These are phyloP conservation scores for Meloidogyne chitwoodi DNA, from an alignment of 1,140 invertebrate genomes.

Conservation along the genomic window DNA sequence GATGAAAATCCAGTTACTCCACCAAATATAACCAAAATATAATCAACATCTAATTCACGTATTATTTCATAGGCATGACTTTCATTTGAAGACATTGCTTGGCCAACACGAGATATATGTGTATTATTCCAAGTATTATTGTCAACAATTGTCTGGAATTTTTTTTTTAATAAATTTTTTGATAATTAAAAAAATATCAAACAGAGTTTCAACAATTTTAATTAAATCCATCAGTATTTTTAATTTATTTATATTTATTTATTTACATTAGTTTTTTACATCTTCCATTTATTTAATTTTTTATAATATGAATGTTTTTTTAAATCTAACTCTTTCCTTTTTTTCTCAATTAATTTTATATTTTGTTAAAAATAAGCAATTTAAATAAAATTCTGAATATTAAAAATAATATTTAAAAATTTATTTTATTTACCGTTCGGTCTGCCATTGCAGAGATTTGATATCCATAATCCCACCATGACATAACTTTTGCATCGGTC, in stretches of 20 bases:
- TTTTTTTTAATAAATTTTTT: too few species aligned
- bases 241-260: too few species aligned
- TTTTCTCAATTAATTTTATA: too few species aligned
- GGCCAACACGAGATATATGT: conserved; percentile 84
- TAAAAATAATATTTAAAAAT: conserved; percentile 70
- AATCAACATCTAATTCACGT: conserved; percentile 91
- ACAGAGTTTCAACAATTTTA: too few species aligned
- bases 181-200: too few species aligned
- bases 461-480: conserved; percentile 65
- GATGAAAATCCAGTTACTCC: conserved; percentile 97
- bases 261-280: too few species aligned
- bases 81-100: conserved; percentile 99
- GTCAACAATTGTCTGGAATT: conserved; percentile 74
- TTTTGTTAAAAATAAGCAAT: neutral
- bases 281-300: too few species aligned
- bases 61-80: conserved; percentile 93
- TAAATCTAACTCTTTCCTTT: too few species aligned
- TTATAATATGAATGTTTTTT: too few species aligned
- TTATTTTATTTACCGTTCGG: conserved; percentile 63
- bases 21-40: conserved; percentile 93
- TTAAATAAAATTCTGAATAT: neutral
- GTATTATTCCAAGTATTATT: conserved; percentile 99
- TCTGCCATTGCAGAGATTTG: conserved; percentile 79
- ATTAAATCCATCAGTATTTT: too few species aligned
- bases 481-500: conserved; percentile 70